Conservation (phyloP, 2,888 invertebrate species). For the Melolontha melolontha region DNA sequence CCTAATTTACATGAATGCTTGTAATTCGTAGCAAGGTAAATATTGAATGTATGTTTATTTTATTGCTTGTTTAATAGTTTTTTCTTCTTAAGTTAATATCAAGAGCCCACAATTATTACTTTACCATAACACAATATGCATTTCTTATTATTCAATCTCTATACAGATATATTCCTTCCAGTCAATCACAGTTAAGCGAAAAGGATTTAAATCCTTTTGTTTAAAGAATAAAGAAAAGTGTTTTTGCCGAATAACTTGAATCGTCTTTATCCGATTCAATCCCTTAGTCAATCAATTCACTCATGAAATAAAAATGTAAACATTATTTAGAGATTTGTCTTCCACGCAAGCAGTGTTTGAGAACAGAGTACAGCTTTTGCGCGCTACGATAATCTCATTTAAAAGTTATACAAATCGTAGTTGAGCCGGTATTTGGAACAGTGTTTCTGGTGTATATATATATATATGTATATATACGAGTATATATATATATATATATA, state of each 20-base stretch:
- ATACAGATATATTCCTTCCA: too few relatives aligned
- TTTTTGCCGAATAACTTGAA: neutral
- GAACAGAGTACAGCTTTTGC: neutral
- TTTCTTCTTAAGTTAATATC: too few relatives aligned
- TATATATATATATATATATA: conserved; percentile 6
- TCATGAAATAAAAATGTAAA: neutral
- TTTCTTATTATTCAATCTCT: too few relatives aligned
- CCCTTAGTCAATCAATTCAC: conserved; percentile 19
- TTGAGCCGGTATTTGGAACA: conserved; percentile 9
- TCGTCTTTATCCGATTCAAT: conserved; percentile 8
- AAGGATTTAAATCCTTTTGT: too few relatives aligned
- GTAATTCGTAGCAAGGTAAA: too few relatives aligned
- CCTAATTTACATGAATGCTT: too few relatives aligned
- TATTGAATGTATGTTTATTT: too few relatives aligned
- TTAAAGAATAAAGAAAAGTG: too few relatives aligned
- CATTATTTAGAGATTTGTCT: neutral
- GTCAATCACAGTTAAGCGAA: too few relatives aligned
- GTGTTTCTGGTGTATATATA: conserved; percentile 12
- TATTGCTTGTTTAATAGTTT: too few relatives aligned
- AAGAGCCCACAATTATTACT: too few relatives aligned
- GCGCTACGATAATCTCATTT: conserved; percentile 29
- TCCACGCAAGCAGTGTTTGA: neutral
- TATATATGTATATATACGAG: neutral
- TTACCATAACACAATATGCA: too few relatives aligned
- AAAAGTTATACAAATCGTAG: conserved; percentile 29